Evolutionary conservation across 2,797 vertebrate genomes (phyloP).

Genomic region (Tarsius wallacei): DNA sequence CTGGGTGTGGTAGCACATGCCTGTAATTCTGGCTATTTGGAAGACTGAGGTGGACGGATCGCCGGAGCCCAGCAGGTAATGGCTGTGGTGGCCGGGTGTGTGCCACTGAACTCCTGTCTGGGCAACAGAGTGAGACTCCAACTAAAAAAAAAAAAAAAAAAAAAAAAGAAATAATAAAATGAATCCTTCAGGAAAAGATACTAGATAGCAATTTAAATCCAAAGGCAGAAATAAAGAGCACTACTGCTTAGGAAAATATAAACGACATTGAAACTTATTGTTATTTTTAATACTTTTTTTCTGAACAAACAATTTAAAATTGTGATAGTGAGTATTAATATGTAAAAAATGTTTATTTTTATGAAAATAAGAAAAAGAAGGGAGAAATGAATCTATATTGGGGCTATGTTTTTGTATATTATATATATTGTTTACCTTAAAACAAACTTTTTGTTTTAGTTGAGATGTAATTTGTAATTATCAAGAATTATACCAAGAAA

Average conservation of each 20-base stretch:
- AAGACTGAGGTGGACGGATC: too few relatives aligned
- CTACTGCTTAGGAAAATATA: neutral
- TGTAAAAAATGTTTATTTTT: neutral
- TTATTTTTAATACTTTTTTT: slow-evolving; percentile 6
- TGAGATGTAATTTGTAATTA: neutral
- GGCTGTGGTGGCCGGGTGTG: too few relatives aligned
- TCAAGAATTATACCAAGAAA: neutral
- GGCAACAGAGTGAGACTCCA: too few relatives aligned
- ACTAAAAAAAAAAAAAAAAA: too few relatives aligned
- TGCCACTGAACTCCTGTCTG: too few relatives aligned
- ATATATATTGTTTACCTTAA: neutral
- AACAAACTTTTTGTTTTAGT: slow-evolving; percentile 11
- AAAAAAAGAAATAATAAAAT: neutral
- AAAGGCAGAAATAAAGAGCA: neutral
- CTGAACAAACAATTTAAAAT: slow-evolving; percentile 8
- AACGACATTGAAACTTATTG: slow-evolving; percentile 9
- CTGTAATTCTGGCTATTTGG: too few relatives aligned
- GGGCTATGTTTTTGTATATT: neutral
- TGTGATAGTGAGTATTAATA: neutral
- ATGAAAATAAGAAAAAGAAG: neutral
- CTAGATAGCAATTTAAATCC: neutral
- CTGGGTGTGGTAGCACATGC: too few relatives aligned
- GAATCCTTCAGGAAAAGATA: neutral
- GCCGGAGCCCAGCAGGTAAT: too few relatives aligned
- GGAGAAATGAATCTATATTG: neutral